Evolutionary conservation across 2,888 invertebrate genomes (phyloP).

Genomic region (Ceramica pisi): DNA sequence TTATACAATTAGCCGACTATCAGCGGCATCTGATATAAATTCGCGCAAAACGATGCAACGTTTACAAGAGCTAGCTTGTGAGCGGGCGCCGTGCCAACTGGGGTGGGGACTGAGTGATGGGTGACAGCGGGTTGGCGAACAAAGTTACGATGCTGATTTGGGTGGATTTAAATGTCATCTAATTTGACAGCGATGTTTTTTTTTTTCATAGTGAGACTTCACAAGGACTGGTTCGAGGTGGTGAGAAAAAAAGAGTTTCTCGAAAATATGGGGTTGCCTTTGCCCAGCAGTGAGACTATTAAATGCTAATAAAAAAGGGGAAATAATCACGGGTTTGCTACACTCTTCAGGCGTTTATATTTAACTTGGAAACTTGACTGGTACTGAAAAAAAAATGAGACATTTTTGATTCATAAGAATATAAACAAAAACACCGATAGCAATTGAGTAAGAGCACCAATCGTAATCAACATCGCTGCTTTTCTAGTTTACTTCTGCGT

Average conservation of each 20-base stretch:
- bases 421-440: too few species aligned
- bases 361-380: not conserved
- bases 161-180: too few species aligned
- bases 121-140: constrained; percentile 18
- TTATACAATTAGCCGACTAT: constrained; percentile 76
- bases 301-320: not conserved
- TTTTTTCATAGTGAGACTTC: too few species aligned
- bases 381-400: not conserved
- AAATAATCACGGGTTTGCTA: not conserved
- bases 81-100: constrained; percentile 68
- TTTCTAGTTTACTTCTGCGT: too few species aligned
- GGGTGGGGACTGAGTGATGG: constrained; percentile 44
- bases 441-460: too few species aligned
- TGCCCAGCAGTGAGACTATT: too few species aligned
- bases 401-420: too few species aligned
- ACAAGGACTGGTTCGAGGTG: too few species aligned
- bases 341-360: not conserved
- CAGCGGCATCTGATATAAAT: constrained; percentile 75
- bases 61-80: constrained; percentile 71
- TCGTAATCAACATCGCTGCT: too few species aligned
- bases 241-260: too few species aligned
- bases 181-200: too few species aligned
- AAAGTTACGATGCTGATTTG: not conserved
- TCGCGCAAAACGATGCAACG: constrained; percentile 74
- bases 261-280: not conserved